Percentiles rank a stretch among this genome's conserved stretches.
Evolutionary conservation across 2,113 vertebrate species (phyloP).

Genomic region (Zosterops pallidus): DNA sequence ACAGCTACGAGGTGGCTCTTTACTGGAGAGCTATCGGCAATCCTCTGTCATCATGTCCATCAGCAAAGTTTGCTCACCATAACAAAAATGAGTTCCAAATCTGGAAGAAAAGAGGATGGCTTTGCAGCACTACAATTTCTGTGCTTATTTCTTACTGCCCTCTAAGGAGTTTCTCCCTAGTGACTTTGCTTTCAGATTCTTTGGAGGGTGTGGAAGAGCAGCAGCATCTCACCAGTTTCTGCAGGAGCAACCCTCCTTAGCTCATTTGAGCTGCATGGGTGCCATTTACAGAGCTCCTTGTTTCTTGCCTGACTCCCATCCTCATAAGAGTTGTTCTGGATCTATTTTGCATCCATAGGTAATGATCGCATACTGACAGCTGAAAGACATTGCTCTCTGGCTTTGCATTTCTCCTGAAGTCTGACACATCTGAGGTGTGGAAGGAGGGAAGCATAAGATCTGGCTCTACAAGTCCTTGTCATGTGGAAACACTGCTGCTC

Average conservation of each 20-base stretch:
- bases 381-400: background rate
- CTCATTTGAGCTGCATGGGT: fast-evolving
- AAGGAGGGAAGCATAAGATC: background rate
- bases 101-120: background rate
- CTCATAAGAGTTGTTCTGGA: background rate
- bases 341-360: background rate
- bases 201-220: background rate
- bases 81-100: background rate
- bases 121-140: background rate
- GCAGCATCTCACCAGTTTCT: background rate
- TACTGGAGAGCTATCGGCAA: background rate
- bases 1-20: conserved; percentile 13
- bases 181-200: background rate
- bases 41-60: background rate
- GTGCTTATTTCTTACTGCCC: background rate
- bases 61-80: background rate
- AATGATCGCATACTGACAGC: background rate
- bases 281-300: background rate
- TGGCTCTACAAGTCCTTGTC: background rate
- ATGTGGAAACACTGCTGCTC: background rate
- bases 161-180: background rate
- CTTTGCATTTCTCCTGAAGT: conserved; percentile 4
- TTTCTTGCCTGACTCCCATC: background rate
- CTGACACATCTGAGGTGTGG: conserved; percentile 23
- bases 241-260: background rate